These are phyloP conservation scores for Pardosa pseudoannulata DNA, from an alignment of 2,888 invertebrate genomes.

Conservation along the genomic window DNA sequence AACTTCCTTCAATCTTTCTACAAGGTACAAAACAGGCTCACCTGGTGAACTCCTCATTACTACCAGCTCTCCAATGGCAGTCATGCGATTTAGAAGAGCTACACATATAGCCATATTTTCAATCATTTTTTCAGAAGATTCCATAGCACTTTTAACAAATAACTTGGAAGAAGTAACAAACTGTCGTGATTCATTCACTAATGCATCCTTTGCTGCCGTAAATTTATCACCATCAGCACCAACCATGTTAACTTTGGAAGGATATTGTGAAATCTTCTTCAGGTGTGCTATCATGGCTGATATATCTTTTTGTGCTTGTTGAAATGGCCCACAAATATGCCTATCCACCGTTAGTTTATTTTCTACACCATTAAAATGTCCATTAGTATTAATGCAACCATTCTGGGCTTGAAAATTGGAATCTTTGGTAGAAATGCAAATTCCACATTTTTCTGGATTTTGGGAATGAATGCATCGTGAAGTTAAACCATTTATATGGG, in stretches of 20 bases:
- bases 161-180: conserved; percentile 89
- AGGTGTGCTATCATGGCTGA: conserved; percentile 63
- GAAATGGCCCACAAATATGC: conserved; percentile 29
- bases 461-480: background rate
- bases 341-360: background rate
- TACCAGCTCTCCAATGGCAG: conserved; percentile 84
- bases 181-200: conserved; percentile 87
- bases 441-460: background rate
- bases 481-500: background rate
- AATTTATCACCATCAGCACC: conserved; percentile 79
- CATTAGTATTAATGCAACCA: conserved; percentile 7
- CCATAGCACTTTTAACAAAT: conserved; percentile 88
- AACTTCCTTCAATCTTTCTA: conserved; percentile 88
- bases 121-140: conserved; percentile 82
- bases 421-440: conserved; percentile 13
- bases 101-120: conserved; percentile 87
- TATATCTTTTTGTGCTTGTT: conserved; percentile 63
- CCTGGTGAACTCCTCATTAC: conserved; percentile 85
- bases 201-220: conserved; percentile 82
- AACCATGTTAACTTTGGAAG: conserved; percentile 12
- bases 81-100: conserved; percentile 85
- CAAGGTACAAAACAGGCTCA: conserved; percentile 87
- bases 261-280: conserved; percentile 7
- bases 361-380: conserved; percentile 27
- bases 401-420: conserved; percentile 13